Base-by-base conservation (phyloP, 2,888 invertebrate genomes). In the Lasioglossum zephyrum region DNA sequence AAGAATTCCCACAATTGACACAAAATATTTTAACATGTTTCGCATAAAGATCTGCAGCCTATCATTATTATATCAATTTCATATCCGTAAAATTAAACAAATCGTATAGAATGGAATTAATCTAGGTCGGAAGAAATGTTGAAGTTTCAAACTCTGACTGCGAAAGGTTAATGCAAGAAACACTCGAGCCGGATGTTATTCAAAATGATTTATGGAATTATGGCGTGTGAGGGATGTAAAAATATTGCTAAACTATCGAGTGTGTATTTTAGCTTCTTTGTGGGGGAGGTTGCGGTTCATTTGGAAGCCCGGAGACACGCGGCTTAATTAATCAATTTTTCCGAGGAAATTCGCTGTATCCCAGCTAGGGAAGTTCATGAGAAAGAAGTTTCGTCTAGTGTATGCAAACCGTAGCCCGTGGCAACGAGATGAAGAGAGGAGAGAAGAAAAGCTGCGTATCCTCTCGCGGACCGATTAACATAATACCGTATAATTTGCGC, bases 401-500 rank as follows among this genome's bases (percentile, higher is more conserved):
- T 81, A 63, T 26, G 47, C 11, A 39, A 69, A 69, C 39, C 11
- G 69, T 36, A 60, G 74, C 47, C 57, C n/a, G 57, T 57, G n/a
- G 57, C 57, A 22, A 57, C 57, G 57, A 4, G 11, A 57, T n/a
- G 2, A 1, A 53, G 4, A 26, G 44, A 22, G 69, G 41, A 18
- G 26, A 79, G 73, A 44, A 22, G 44, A 76, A 77, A 84, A 73
- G 73, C 73, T 77, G 77, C 81, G 66, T 66, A 77, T 39, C 53
- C 57, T 63, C 39, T 36, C 18, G 41, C 6, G 11, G 73, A 74
- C 41, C 69, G 81, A 84, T 84, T 81, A 84, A 77, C 84, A 81
- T 84, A 82, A 78, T 78, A 74, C 77, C 66, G 78, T 53, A 82
- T 82, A 84, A 84, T 84, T 84, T 76, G 41, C 81, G 47, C 74